phyloP scores from a whole-genome alignment of 2,797 vertebrate species.

The Enteromius thamalakanensis region DNA sequence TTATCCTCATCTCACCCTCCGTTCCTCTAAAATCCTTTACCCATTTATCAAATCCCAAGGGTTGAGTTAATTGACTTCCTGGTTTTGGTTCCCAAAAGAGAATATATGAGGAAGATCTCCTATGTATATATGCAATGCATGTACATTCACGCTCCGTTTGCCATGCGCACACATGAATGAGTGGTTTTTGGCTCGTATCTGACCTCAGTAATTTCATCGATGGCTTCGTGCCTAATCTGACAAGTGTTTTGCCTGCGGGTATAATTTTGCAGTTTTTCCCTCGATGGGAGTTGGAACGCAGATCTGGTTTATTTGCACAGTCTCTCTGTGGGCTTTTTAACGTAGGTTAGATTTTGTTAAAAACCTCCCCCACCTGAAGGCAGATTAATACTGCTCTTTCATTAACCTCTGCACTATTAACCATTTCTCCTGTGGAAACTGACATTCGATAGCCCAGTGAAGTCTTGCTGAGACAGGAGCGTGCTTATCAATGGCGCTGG shows the following conservation, averaged over 20 bases:
- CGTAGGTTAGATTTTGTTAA: conserved; percentile 52
- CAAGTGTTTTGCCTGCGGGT: conserved; percentile 61
- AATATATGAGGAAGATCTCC: conserved; percentile 10
- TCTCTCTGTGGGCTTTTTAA: conserved; percentile 43
- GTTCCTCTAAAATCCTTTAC: conserved; percentile 24
- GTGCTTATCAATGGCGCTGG: background rate
- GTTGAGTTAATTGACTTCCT: conserved; percentile 58
- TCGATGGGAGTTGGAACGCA: conserved; percentile 62
- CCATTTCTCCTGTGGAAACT: conserved; percentile 4
- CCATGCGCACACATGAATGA: conserved; percentile 49
- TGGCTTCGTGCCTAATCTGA: conserved; percentile 63
- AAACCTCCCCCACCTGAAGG: conserved; percentile 35
- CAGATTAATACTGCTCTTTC: conserved; percentile 37
- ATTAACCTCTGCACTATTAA: conserved; percentile 52
- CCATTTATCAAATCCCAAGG: conserved; percentile 53
- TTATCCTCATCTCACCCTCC: conserved; percentile 30
- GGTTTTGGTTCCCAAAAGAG: conserved; percentile 55
- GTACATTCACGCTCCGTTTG: conserved; percentile 38
- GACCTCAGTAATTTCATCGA: conserved; percentile 15
- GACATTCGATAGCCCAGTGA: conserved; percentile 21
- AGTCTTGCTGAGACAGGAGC: conserved; percentile 13
- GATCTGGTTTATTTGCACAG: conserved; percentile 40
- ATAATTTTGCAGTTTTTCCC: conserved; percentile 60
- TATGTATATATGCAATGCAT: conserved; percentile 21
- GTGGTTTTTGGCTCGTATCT: conserved; percentile 18